A percentile compares a stretch with the other conserved stretches of the same genome.
phyloP scores from a whole-genome alignment of 2,888 invertebrate species.

The Limnephilus rhombicus region DNA sequence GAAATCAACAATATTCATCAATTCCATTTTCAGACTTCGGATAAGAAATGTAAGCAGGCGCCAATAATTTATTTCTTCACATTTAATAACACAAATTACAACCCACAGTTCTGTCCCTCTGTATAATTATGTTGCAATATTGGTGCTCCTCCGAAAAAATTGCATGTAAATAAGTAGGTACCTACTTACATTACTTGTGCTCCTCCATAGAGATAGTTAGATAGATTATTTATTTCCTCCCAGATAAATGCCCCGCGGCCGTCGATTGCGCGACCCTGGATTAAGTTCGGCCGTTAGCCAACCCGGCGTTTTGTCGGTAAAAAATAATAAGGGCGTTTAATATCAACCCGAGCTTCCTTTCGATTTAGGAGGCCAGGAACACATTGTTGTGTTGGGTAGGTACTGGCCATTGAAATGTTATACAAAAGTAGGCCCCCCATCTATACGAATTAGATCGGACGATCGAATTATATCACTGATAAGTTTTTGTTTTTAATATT shows the following conservation, averaged over 20 bases:
- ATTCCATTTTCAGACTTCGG: neutral
- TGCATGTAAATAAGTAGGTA: neutral
- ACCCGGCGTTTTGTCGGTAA: slow-evolving; percentile 3
- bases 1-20: neutral
- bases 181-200: neutral
- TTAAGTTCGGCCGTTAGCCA: slow-evolving; percentile 21
- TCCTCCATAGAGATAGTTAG: neutral
- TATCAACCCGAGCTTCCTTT: slow-evolving; percentile 24
- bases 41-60: neutral
- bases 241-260: neutral
- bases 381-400: slow-evolving; percentile 1
- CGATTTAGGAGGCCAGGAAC: neutral
- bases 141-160: neutral
- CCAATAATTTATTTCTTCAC: no score
- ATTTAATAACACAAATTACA: neutral
- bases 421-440: neutral
- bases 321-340: slow-evolving; percentile 30
- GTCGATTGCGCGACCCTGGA: slow-evolving; percentile 8
- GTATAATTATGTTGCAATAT: neutral
- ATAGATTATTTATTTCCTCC: neutral
- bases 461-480: neutral
- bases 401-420: neutral
- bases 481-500: neutral
- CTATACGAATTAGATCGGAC: neutral
- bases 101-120: neutral